Base-by-base conservation (phyloP, 1,140 invertebrate genomes). In the Scaptomyza montana region DNA sequence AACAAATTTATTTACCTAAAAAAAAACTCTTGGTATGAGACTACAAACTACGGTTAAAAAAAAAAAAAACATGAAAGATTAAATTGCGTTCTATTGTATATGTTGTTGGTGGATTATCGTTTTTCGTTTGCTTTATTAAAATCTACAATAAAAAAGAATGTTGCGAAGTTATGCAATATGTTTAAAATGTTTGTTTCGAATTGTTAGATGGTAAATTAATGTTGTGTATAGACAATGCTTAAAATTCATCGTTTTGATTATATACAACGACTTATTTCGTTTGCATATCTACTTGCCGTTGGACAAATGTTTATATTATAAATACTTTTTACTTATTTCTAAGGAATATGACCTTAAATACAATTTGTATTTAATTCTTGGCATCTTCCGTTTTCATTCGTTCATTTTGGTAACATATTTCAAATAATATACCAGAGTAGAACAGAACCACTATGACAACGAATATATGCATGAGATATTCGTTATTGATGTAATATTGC, bases 1-100 rank as follows among this genome's bases (percentile, higher is more conserved):
- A 82, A 71, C 59, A 39, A 41, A 67, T 78, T 86, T 85, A 86
- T 85, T 85, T 85, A 85, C 80, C 86, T 50, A 45, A 16, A 73
- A 79, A 49, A 82, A 69, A 33, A 25, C 21, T 50, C 51, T 33
- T 57, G 51, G 51, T 51, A 56, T 64, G 77, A 57, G 49, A 67
- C 55, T 85, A 85, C 49, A 50, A 62, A 68, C 68, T 80, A 85
- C 62, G 16, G 16, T 16, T 50, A 81, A 77, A 85, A 61, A 33
- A 7, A 66, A 80, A 80, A 84, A 73, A 25, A 0, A 80, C 61
- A 50, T 30, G 47, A 68, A 65, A 69, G 43, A 60, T 21, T 54
- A 36, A 45, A 25, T 7, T 59, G 41, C 43, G 55, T 45, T 51
- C 12, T 50, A 39, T 56, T 56, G 9, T 56, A 55, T 50, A 21